Evolutionary conservation across 2,888 invertebrate species (phyloP).

Genomic region (Craniophora ligustri): DNA sequence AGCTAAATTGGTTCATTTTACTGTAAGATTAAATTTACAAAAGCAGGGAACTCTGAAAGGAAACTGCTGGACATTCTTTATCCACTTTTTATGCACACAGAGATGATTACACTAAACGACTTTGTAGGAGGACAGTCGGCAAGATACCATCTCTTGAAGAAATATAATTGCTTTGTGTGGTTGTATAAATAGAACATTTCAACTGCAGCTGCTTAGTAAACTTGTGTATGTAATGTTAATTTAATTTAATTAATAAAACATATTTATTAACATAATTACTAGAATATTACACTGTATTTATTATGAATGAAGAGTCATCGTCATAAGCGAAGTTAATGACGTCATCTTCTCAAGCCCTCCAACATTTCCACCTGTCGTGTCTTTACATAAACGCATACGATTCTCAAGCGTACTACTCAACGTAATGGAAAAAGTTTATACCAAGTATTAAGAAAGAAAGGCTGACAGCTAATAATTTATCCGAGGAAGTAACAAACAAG

Average conservation of each 20-base stretch:
- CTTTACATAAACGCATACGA: constrained; percentile 9
- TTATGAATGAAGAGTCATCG: constrained; percentile 16
- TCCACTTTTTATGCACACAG: constrained; percentile 21
- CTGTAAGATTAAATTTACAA: constrained; percentile 52
- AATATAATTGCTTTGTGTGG: constrained; percentile 4
- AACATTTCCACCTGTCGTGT: constrained; percentile 20
- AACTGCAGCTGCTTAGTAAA: too few species aligned
- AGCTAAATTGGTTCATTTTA: constrained; percentile 71
- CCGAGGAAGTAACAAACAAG: constrained; percentile 50
- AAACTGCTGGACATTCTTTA: constrained; percentile 19
- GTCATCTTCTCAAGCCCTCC: constrained; percentile 23
- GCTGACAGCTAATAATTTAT: constrained; percentile 52
- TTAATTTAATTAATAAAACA: too few species aligned
- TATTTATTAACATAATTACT: too few species aligned
- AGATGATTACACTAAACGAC: constrained; percentile 21
- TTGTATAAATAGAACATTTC: constrained; percentile 14
- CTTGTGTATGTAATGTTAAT: too few species aligned
- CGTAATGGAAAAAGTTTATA: constrained; percentile 46
- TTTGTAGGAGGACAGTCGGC: constrained; percentile 17
- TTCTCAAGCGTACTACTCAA: constrained; percentile 24
- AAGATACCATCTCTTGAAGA: background rate
- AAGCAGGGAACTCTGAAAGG: constrained; percentile 7
- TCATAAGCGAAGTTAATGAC: constrained; percentile 20
- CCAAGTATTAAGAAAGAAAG: constrained; percentile 14
- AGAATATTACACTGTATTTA: constrained; percentile 11